A percentile compares a stretch with the other conserved stretches of the same genome.
These are phyloP conservation scores for Daboia siamensis DNA, from an alignment of 2,113 vertebrate genomes.

Conservation along the genomic window DNA sequence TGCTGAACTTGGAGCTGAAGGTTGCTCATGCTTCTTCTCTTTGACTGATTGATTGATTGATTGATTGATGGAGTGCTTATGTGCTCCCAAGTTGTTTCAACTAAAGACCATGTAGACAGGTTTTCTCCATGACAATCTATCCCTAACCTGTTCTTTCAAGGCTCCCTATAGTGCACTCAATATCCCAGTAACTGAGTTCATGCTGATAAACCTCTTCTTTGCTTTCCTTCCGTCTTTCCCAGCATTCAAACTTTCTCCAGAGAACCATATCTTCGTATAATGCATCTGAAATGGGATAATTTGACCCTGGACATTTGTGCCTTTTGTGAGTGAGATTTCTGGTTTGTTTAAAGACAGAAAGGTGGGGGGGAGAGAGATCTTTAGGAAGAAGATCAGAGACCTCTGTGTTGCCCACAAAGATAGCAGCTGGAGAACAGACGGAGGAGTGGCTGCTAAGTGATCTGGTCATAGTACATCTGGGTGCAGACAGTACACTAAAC, in stretches of 20 bases:
- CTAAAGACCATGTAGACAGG: neutral
- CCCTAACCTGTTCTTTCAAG: neutral
- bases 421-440: neutral
- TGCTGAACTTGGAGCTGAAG: neutral
- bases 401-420: neutral
- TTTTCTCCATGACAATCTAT: neutral
- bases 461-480: neutral
- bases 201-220: neutral
- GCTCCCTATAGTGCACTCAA: neutral
- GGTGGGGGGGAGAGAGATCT: neutral
- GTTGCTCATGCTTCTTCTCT: neutral
- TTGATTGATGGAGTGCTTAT: no score
- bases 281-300: neutral
- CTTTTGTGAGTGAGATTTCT: neutral
- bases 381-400: neutral
- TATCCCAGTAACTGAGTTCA: neutral
- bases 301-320: neutral
- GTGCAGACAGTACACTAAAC: neutral
- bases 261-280: neutral
- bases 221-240: neutral
- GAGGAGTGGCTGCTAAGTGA: neutral
- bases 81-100: neutral
- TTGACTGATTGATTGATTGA: neutral
- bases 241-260: neutral
- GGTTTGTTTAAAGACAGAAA: neutral